Base-by-base conservation (phyloP, 2,797 vertebrate species). In the Mus spretus region DNA sequence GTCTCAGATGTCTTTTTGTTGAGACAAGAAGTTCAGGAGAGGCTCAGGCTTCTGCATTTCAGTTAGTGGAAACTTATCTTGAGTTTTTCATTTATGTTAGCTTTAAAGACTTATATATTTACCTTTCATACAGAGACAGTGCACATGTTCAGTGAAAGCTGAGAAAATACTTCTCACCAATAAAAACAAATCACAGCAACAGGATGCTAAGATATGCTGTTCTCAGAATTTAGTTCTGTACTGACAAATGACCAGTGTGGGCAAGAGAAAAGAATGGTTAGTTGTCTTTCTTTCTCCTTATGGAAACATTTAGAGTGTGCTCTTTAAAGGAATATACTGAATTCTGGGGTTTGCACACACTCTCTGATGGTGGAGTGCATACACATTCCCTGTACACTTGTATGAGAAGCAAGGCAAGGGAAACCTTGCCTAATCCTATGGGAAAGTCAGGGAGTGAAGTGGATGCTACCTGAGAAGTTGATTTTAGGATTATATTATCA, bases 61-160 rank as follows among this genome's bases (percentile, higher is more conserved):
- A 63, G 24, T 91, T n/a, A 75, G 24, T 13, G 14, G 22, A 83
- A 63, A 1, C 24, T 89, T 24, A 22, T 34, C 31, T 1, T 57
- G 11, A 79, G 47, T 12, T 19, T 26, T 31, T 63, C 20, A 55
- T 75, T 86, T 72, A 28, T 79, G 40, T 26, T 53, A 59, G 75
- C 15, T 40, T 93, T 24, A 59, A 0, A 74, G 13, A 91, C 61
- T 93, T 37, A 70, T 15, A 70, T 15, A 93, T 96, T 97, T 89
- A 31, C 24, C 74, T 37, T 89, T 53, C 37, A 15, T 4, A 20
- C 3, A 67, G 9, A 44, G 89, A 15, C 74, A 44, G 28, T 34
- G 10, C 57, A 7, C 4, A 1, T 24, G 26, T 5, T 10, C 12
- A 67, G 78, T 26, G 59, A 87, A 17, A 13, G 15, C 31, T 84